Evolutionary conservation across 1,140 invertebrate species (phyloP), one percentile per base, ranked within the genome.

Genomic region (Musca domestica): DNA sequence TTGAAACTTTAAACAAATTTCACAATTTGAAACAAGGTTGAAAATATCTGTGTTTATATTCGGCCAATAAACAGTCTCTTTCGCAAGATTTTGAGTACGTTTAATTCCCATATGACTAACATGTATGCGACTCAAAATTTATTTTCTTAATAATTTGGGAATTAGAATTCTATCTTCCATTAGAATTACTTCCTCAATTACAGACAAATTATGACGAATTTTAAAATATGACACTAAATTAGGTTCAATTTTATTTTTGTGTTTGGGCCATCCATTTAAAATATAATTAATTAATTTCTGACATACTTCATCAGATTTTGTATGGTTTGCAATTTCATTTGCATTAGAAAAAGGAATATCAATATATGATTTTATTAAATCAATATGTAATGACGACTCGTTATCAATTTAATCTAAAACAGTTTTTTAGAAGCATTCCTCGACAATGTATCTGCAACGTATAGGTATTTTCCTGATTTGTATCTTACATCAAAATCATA

Each of bases 91-190:
- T 25, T 78, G 75, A 63, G 72, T 78, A 69, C 82, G 82, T 54
- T 80, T 78, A 63, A 81, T 74, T 1, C 84, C 85, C 61, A 84
- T 51, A 74, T 86, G 84, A 23, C 74, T 71, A 67, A 78, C 74
- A 73, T 85, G 84, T 61, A 85, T 66, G 47, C 71, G 68, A 22
- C 76, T 64, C 48, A 84, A 72, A 49, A 84, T 82, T 56, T 70
- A 27, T 58, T 20, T 12, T 19, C 19, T 3, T 9, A 64, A 17
- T 20, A 2, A 22, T 9, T 47, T 67, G 10, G 83, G 83, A 27
- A 85, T 80, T 10, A 85, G 71, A 10, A 83, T 65, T 34, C 70
- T 23, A 64, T 75, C 49, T 48, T 70, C 70, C 73, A 22, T 81
- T 64, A 83, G 78, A 12, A 84, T 3, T 52, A 83, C 17, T 41